Conservation (phyloP, 2,113 vertebrate species). For the Albula glossodonta region DNA sequence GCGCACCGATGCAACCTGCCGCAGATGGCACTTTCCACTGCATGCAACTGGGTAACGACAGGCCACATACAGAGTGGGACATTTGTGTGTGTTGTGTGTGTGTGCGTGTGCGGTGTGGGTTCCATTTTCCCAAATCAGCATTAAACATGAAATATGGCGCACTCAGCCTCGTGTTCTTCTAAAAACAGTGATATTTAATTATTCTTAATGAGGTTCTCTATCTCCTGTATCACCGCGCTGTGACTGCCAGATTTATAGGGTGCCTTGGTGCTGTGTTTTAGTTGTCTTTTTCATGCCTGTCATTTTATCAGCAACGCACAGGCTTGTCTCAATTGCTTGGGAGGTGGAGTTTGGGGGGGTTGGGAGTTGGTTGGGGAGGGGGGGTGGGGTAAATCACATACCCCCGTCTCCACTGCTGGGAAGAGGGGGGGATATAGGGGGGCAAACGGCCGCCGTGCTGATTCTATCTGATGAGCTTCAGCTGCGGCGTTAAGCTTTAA, state of each 20-base stretch:
- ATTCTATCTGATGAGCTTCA: slow-evolving; percentile 60
- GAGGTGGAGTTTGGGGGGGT: not conserved
- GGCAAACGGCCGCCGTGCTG: slow-evolving; percentile 27
- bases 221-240: slow-evolving; percentile 27
- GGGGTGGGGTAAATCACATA: slow-evolving; percentile 14
- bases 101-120: too few species aligned
- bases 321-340: slow-evolving; percentile 43
- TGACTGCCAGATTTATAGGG: slow-evolving; percentile 23
- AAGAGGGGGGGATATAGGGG: slow-evolving; percentile 19
- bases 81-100: too few species aligned
- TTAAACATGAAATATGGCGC: slow-evolving; percentile 10
- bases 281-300: slow-evolving; percentile 49
- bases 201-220: slow-evolving; percentile 50
- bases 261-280: slow-evolving; percentile 43
- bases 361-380: too few species aligned
- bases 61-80: too few species aligned
- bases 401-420: slow-evolving; percentile 41
- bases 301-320: slow-evolving; percentile 61
- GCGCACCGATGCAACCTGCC: too few species aligned
- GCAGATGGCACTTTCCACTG: too few species aligned
- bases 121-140: not conserved
- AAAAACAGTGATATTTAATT: slow-evolving; percentile 55
- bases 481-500: slow-evolving; percentile 64
- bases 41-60: too few species aligned
- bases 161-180: slow-evolving; percentile 16